Conservation (phyloP, 2,797 vertebrate genomes). For the Hipposideros larvatus region DNA sequence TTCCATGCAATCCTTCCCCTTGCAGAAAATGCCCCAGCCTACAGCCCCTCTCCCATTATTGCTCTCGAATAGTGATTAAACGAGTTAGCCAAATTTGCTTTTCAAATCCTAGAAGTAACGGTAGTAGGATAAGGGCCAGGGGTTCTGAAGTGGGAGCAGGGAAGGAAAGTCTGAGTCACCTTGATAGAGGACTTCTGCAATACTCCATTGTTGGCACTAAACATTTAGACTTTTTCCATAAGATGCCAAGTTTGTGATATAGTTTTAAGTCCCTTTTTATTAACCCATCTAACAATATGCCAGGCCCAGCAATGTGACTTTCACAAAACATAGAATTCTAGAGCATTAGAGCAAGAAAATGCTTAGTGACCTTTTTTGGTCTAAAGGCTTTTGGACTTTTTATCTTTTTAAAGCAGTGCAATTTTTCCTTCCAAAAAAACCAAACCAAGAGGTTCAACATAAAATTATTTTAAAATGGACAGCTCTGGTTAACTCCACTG, state of each 20-base stretch:
- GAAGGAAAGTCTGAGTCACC: not conserved
- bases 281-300: not conserved
- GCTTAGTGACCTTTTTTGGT: not conserved
- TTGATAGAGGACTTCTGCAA: not conserved
- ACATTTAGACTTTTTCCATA: not conserved
- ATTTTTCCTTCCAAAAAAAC: conserved; percentile 20
- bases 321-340: conserved; percentile 35
- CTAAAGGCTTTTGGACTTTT: not conserved
- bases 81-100: not conserved
- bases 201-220: not conserved
- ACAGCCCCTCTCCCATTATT: not conserved
- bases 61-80: not conserved
- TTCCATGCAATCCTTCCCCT: not conserved
- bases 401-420: not conserved
- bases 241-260: not conserved
- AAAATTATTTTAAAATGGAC: not conserved
- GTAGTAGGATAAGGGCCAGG: not conserved
- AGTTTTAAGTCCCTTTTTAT: conserved; percentile 37
- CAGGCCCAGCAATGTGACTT: not conserved
- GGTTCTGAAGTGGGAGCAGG: not conserved
- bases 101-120: not conserved
- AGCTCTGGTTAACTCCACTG: not conserved
- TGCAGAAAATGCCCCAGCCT: not conserved
- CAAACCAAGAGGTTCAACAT: not conserved
- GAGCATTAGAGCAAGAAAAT: conserved; percentile 4